phyloP scores from a whole-genome alignment of 1,140 invertebrate species.

The Anoplolepis gracilipes region DNA sequence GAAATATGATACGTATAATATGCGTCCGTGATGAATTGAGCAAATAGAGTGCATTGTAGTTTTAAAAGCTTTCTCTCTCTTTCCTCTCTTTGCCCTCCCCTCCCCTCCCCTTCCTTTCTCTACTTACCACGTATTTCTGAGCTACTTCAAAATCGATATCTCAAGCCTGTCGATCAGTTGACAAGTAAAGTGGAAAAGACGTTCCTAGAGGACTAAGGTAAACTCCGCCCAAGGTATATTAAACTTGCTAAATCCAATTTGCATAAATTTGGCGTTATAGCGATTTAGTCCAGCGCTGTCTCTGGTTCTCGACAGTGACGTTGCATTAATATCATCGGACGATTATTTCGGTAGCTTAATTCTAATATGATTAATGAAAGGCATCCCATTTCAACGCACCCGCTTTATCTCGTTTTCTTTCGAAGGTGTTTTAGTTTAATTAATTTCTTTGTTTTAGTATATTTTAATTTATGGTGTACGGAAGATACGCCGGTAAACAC shows the following conservation, averaged over 20 bases:
- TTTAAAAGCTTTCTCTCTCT: background rate
- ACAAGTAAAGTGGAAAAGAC: slow-evolving; percentile 56
- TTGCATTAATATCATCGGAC: slow-evolving; percentile 9
- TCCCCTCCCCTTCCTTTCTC: background rate
- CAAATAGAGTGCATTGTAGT: slow-evolving; percentile 6
- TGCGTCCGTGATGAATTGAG: background rate
- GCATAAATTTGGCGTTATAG: slow-evolving; percentile 60
- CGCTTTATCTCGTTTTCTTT: background rate
- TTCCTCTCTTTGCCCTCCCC: background rate
- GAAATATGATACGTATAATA: slow-evolving; percentile 14
- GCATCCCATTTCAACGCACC: too few species aligned
- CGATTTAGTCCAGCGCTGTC: slow-evolving; percentile 43
- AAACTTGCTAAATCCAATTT: slow-evolving; percentile 62
- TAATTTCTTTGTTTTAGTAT: too few species aligned
- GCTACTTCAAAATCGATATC: slow-evolving; percentile 40
- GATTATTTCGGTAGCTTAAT: slow-evolving; percentile 45
- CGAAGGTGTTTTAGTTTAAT: background rate
- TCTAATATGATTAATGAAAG: slow-evolving; percentile 39
- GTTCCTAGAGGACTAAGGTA: slow-evolving; percentile 51
- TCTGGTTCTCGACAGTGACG: slow-evolving; percentile 8
- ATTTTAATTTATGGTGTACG: background rate
- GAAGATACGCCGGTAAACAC: background rate
- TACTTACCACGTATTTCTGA: background rate
- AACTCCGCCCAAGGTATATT: slow-evolving; percentile 56
- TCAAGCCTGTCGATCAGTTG: slow-evolving; percentile 48